A percentile compares a stretch with the other conserved stretches of the same genome.
Evolutionary conservation across 2,888 invertebrate species (phyloP).

Genomic region (Agriopis marginaria): DNA sequence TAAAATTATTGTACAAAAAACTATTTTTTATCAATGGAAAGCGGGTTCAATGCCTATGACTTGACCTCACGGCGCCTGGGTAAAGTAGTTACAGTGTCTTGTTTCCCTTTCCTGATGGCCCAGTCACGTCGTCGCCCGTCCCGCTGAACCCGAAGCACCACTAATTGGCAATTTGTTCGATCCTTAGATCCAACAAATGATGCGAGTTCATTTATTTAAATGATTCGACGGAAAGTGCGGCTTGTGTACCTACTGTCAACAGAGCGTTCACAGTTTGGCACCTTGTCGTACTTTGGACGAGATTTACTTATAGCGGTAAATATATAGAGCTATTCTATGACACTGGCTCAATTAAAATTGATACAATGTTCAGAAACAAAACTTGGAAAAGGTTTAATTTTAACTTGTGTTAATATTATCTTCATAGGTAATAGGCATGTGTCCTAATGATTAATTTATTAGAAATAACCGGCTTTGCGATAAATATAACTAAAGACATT

Average conservation of each 20-base stretch:
- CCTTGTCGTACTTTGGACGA: constrained; percentile 16
- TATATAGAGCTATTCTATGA: not conserved
- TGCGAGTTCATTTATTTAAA: constrained; percentile 85
- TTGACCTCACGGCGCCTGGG: not conserved
- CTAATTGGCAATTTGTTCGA: constrained; percentile 86
- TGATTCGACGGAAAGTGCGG: constrained; percentile 82
- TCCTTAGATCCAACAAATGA: constrained; percentile 85
- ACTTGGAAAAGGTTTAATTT: too few species aligned
- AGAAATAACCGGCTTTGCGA: too few species aligned
- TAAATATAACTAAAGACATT: too few species aligned
- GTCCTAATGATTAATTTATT: too few species aligned
- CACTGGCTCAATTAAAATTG: too few species aligned
- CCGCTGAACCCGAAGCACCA: constrained; percentile 58
- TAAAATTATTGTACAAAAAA: too few species aligned
- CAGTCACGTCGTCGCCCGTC: constrained; percentile 46
- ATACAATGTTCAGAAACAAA: too few species aligned
- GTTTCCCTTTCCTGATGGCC: constrained; percentile 25
- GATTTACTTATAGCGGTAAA: not conserved
- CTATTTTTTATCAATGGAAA: not conserved
- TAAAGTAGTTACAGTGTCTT: constrained; percentile 8
- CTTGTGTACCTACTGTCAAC: constrained; percentile 52
- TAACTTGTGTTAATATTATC: too few species aligned
- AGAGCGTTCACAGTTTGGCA: constrained; percentile 37
- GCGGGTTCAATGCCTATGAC: not conserved
- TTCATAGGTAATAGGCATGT: too few species aligned